Conservation (phyloP, 2,888 invertebrate genomes). For the Macropis europaea region DNA sequence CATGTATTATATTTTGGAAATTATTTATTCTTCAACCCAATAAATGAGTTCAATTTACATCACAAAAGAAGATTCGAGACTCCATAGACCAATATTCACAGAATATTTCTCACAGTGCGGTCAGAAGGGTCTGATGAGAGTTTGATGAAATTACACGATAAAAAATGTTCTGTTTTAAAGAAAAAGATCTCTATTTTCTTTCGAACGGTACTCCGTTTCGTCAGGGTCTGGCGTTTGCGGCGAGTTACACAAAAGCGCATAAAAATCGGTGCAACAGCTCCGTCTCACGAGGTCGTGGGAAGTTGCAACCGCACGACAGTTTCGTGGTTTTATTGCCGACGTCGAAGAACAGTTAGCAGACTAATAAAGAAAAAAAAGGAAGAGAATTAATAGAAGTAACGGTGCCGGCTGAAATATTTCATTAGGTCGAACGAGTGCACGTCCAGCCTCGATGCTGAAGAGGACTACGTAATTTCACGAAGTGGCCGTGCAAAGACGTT, state of each 20-base stretch:
- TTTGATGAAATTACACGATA: too few species aligned
- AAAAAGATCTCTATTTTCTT: too few species aligned
- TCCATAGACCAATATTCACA: too few species aligned
- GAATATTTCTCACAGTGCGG: too few species aligned
- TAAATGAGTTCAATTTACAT: too few species aligned
- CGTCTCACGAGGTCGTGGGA: constrained; percentile 20
- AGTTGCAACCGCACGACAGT: constrained; percentile 8
- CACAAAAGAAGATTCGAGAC: too few species aligned
- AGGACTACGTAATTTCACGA: constrained; percentile 51
- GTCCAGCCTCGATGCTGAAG: constrained; percentile 44
- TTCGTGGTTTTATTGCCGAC: constrained; percentile 1
- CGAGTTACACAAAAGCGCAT: neutral
- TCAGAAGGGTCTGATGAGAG: too few species aligned
- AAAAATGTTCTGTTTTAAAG: too few species aligned
- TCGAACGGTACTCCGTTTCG: too few species aligned
- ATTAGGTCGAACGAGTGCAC: constrained; percentile 58
- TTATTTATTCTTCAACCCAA: too few species aligned
- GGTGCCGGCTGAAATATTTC: constrained; percentile 57
- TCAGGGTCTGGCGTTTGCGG: too few species aligned
- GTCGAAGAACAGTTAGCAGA: constrained; percentile 19
- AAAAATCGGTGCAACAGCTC: neutral
- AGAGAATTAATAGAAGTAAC: constrained; percentile 34
- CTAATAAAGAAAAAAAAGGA: constrained; percentile 1
- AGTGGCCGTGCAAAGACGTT: constrained; percentile 39
- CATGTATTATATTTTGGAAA: too few species aligned